These are phyloP conservation scores for Pyrrhia umbra DNA, from an alignment of 2,888 invertebrate genomes.

Conservation along the genomic window DNA sequence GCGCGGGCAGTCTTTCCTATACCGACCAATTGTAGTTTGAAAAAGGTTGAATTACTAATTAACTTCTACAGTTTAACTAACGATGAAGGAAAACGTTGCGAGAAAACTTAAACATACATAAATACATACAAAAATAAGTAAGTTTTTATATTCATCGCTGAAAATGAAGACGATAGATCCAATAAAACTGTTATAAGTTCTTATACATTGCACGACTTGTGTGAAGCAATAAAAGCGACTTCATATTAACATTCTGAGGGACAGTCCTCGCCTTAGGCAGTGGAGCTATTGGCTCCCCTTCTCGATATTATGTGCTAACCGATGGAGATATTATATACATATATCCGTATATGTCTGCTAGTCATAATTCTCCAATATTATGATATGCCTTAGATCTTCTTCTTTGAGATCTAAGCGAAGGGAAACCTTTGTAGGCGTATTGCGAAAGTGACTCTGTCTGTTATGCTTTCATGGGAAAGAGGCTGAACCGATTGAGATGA, in stretches of 20 bases:
- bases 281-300: slow-evolving; percentile 72
- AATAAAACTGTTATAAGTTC: slow-evolving; percentile 44
- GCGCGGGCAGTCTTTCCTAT: no score
- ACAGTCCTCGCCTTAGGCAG: slow-evolving; percentile 78
- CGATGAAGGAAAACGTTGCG: no score
- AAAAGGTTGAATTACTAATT: no score
- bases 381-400: background rate
- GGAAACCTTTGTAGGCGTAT: no score
- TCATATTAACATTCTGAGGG: slow-evolving; percentile 82
- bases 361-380: slow-evolving; percentile 14
- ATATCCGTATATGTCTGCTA: slow-evolving; percentile 18
- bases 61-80: no score
- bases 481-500: no score
- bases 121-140: no score
- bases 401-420: background rate
- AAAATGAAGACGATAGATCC: slow-evolving; percentile 30
- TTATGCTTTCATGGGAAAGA: no score
- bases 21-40: no score
- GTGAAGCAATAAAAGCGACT: slow-evolving; percentile 78
- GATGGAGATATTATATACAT: slow-evolving; percentile 36
- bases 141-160: background rate
- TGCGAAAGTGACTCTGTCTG: no score
- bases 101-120: no score
- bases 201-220: slow-evolving; percentile 40
- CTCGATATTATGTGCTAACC: slow-evolving; percentile 61